Conservation (phyloP, 2,113 vertebrate genomes). For the Nesogale talazaci region DNA sequence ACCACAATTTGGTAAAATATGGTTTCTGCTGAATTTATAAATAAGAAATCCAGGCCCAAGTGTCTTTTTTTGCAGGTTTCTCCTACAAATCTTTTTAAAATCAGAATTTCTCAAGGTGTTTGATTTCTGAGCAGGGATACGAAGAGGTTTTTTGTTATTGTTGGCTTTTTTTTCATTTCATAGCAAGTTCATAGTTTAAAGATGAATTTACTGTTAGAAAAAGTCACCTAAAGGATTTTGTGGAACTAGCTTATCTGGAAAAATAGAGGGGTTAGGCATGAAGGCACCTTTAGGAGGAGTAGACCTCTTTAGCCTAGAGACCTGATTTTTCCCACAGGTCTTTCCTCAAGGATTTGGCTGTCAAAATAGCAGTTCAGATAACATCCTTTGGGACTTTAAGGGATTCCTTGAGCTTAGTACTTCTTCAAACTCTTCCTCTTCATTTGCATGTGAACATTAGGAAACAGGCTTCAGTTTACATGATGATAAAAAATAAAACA, state of each 20-base stretch:
- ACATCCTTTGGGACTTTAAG: neutral
- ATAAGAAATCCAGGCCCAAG: neutral
- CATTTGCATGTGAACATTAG: neutral
- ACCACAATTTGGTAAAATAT: neutral
- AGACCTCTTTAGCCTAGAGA: neutral
- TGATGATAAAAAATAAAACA: neutral
- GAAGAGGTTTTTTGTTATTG: neutral
- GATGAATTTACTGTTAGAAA: conserved; percentile 52
- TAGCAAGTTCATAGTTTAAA: conserved; percentile 34
- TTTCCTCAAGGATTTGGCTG: neutral
- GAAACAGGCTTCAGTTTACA: neutral
- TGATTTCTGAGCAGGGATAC: conserved; percentile 22
- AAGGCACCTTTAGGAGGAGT: neutral
- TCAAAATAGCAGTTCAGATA: neutral
- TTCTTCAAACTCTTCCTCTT: neutral
- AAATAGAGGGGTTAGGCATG: neutral
- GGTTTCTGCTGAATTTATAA: neutral
- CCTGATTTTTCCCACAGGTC: neutral
- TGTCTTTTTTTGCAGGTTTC: neutral
- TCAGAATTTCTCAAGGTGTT: conserved; percentile 6
- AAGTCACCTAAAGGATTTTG: neutral
- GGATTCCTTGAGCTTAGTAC: neutral
- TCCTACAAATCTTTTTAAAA: conserved; percentile 11
- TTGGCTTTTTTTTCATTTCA: neutral
- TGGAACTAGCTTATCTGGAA: neutral